Evolutionary conservation across 1,140 invertebrate species (phyloP), one percentile per base, ranked within the genome.

Genomic region (Saxidomus purpurata): DNA sequence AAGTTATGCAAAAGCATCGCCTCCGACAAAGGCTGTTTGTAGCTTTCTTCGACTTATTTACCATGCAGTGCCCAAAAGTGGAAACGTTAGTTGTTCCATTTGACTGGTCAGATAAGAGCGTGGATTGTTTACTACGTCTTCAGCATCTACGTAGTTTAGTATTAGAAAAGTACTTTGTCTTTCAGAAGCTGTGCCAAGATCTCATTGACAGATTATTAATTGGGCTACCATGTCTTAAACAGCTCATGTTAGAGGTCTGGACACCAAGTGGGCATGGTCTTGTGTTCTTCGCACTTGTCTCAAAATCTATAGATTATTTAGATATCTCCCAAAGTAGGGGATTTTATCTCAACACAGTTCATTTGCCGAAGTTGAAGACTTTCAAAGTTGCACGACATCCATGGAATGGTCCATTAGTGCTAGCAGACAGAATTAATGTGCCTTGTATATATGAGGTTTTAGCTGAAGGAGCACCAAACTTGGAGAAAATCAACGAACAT

Each of bases 121-220:
- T 95, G 11, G 74, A 92, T 61, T 90, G 90, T 87, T 77, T 95
- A 15, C 89, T 91, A 9, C 90, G 92, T 4, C 89, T 95, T 25
- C 92, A 93, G 83, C 91, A 90, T 63, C 79, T 95, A 52, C 87
- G 93, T 17, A 93, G 86, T 80, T 85, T 95, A 11, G 94, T 94
- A 4, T 85, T 95, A 61, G 94, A 94, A 79, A 95, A 95, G 84
- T 94, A 95, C 80, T 94, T 93, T 92, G 94, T 94, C 25, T 94
- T 94, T 90, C 92, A 94, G 81, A 88, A 88, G 28, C 76, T 94
- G 25, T 85, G 91, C 40, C 94, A 94, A 83, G 69, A 89, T 17
- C 82, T 92, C 19, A 74, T 95, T 28, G 93, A 93, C 36, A 69
- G 82, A 38, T 61, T 95, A 31, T 85, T 95, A 28, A 69, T 61